phyloP scores from a whole-genome alignment of 2,797 vertebrate species.

The Phrynocephalus vlangalii region DNA sequence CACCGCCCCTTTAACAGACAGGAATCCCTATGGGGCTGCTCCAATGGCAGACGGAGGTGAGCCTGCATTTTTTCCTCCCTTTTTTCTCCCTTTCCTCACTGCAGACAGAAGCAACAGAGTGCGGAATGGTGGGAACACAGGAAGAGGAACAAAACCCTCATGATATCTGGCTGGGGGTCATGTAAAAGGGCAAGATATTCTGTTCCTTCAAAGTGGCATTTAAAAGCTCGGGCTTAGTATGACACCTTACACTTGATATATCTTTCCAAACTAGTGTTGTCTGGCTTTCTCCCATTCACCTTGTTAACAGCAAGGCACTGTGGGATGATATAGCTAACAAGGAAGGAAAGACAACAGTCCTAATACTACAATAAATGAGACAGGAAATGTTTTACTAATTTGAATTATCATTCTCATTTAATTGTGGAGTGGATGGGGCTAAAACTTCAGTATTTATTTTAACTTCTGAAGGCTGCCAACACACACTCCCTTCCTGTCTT shows the following conservation, averaged over 20 bases:
- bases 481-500: neutral
- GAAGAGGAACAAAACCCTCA: too few relatives aligned
- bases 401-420: constrained; percentile 27
- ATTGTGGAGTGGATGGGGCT: constrained; percentile 8
- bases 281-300: neutral
- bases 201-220: neutral
- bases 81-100: too few relatives aligned
- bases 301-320: constrained; percentile 11
- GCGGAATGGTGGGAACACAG: too few relatives aligned
- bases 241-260: neutral
- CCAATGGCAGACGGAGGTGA: too few relatives aligned
- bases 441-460: neutral
- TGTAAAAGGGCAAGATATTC: too few relatives aligned
- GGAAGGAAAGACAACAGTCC: constrained; percentile 4
- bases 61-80: too few relatives aligned
- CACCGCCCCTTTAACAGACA: too few relatives aligned
- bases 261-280: neutral
- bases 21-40: too few relatives aligned
- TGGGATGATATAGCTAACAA: constrained; percentile 1
- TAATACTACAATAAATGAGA: constrained; percentile 13
- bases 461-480: constrained; percentile 12
- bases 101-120: too few relatives aligned
- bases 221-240: neutral
- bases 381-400: constrained; percentile 9
- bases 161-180: too few relatives aligned